phyloP scores from a whole-genome alignment of 1,140 invertebrate genomes.

The Papilio polytes region DNA sequence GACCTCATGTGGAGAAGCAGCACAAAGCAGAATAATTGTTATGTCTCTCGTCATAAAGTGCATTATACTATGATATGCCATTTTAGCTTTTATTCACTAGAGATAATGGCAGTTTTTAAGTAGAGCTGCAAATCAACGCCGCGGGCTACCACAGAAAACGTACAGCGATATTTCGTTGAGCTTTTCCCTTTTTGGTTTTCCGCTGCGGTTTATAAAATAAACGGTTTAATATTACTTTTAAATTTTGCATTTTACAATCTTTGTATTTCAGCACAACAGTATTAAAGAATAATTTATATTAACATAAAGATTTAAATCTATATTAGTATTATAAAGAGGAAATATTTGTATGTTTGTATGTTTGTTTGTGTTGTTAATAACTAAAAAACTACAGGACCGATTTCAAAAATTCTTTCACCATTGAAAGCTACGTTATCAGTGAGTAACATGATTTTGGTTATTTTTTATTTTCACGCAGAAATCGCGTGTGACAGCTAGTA shows the following conservation, averaged over 20 bases:
- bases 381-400: too few relatives aligned
- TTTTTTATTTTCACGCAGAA: too few relatives aligned
- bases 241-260: background rate
- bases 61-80: slow-evolving; percentile 28
- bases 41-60: background rate
- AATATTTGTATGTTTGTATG: too few relatives aligned
- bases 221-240: background rate
- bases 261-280: too few relatives aligned
- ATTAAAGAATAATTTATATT: too few relatives aligned
- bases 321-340: too few relatives aligned
- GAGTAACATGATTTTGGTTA: too few relatives aligned
- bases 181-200: slow-evolving; percentile 18
- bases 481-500: too few relatives aligned
- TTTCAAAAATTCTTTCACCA: too few relatives aligned
- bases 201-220: background rate
- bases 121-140: slow-evolving; percentile 31
- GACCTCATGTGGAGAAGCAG: slow-evolving; percentile 33
- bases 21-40: background rate
- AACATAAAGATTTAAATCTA: too few relatives aligned
- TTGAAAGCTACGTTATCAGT: too few relatives aligned
- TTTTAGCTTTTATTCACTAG: slow-evolving; percentile 38
- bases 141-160: slow-evolving; percentile 24
- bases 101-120: slow-evolving; percentile 37
- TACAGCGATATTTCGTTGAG: slow-evolving; percentile 20
- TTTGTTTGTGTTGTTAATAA: too few relatives aligned